These are phyloP conservation scores for Rynchops niger DNA, from an alignment of 2,113 vertebrate species.

Conservation along the genomic window DNA sequence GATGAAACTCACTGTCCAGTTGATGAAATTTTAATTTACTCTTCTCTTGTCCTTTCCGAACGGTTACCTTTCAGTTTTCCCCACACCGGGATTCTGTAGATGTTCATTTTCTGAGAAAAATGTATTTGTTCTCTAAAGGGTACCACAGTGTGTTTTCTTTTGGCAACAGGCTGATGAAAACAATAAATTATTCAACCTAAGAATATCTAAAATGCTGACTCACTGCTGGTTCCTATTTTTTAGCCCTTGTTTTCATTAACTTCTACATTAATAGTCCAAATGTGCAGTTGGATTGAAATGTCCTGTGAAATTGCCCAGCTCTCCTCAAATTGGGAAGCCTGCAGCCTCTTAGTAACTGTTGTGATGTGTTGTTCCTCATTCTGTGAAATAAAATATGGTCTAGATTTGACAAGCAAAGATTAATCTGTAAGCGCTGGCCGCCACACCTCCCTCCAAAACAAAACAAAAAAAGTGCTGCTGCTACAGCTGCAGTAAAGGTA, in stretches of 20 bases:
- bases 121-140: constrained; percentile 28
- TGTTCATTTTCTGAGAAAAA: constrained; percentile 49
- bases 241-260: constrained; percentile 67
- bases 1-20: background rate
- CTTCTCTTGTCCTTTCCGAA: constrained; percentile 26
- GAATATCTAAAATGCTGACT: constrained; percentile 26
- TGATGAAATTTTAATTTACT: constrained; percentile 51
- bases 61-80: background rate
- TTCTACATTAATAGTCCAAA: constrained; percentile 49
- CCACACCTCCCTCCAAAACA: background rate
- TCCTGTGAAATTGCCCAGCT: constrained; percentile 53
- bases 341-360: background rate
- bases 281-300: constrained; percentile 54
- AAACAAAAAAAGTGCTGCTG: background rate
- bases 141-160: constrained; percentile 19
- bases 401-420: constrained; percentile 57
- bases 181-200: constrained; percentile 39
- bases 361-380: constrained; percentile 36
- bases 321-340: background rate
- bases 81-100: background rate
- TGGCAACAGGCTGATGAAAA: constrained; percentile 47
- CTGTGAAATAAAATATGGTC: constrained; percentile 62
- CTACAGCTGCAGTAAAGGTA: background rate
- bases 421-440: constrained; percentile 10
- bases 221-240: background rate